These are phyloP conservation scores for Cylindroiulus punctatus DNA, from an alignment of 2,888 invertebrate genomes.

Conservation along the genomic window DNA sequence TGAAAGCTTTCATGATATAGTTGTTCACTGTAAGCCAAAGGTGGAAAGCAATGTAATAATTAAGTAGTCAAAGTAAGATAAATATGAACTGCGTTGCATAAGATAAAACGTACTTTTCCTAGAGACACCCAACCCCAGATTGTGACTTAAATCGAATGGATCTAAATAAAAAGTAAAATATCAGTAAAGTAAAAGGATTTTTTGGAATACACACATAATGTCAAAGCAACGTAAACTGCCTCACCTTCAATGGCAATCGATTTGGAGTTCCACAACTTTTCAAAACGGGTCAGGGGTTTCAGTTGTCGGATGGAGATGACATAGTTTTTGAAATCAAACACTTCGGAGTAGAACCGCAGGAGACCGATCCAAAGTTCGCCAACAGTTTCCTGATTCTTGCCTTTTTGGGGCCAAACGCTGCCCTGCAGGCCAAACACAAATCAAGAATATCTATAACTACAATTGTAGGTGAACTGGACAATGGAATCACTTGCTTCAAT, in stretches of 20 bases:
- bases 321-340: constrained; percentile 68
- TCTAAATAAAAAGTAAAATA: constrained; percentile 65
- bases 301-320: constrained; percentile 69
- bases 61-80: not conserved
- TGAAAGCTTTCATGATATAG: constrained; percentile 67
- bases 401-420: constrained; percentile 66
- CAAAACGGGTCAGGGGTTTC: constrained; percentile 68
- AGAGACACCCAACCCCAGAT: constrained; percentile 70
- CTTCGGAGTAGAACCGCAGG: constrained; percentile 70
- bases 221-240: not conserved
- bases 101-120: constrained; percentile 68
- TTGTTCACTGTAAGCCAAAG: constrained; percentile 67
- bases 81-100: not conserved
- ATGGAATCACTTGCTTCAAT: not conserved
- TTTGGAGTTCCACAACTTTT: constrained; percentile 71
- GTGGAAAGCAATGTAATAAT: constrained; percentile 33
- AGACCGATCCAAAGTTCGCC: constrained; percentile 70
- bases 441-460: not conserved
- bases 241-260: constrained; percentile 71
- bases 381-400: constrained; percentile 67
- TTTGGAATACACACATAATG: not conserved
- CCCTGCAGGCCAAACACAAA: not conserved
- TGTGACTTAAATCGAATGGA: constrained; percentile 72
- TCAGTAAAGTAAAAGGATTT: not conserved
- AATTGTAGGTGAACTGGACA: not conserved